Base-by-base conservation (phyloP, 2,888 invertebrate species). In the Parthenolecanium corni region DNA sequence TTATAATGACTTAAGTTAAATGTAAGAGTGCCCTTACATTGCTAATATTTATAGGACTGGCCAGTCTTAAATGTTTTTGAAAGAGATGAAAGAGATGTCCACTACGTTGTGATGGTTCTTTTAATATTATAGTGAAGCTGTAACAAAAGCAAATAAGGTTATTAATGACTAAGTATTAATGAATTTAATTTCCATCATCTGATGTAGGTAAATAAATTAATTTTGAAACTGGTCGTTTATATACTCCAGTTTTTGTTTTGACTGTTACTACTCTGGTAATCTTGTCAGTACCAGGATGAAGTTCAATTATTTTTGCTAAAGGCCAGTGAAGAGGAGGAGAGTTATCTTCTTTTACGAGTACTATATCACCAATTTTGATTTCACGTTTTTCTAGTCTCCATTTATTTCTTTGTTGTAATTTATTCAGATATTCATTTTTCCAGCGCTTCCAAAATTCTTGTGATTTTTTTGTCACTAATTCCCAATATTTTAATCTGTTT, bases 231-330 rank as follows among this genome's bases (percentile, higher is more conserved):
- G 3, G 24, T 24, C n/a, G n/a, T n/a, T 44, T 20, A 44, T n/a
- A n/a, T 14, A 6, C n/a, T 52, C 52, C 23, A 52, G 1, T 20
- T 20, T 31, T 53, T 31, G 31, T 53, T 12, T 23, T 3, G 3
- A 38, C 5, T 3, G 40, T 38, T 24, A 62, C 66, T 3, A 62
- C 66, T 20, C 66, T 20, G 25, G 62, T 52, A 16, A 65, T 20
- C 1, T 57, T 57, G 42, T 66, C 66, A 16, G 36, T 3, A 12
- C 65, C 66, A 16, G 65, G 64, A 58, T 65, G 66, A 21, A 64
- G 24, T 1, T 14, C 65, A 14, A 42, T 61, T 18, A 66, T 31
- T 1, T 54, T 49, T 9, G 46, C 65, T 3, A 65, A 16, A 3
- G 53, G 65, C 66, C 65, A 66, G 18, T 64, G 42, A 6, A 40